Conservation (phyloP, 1,140 invertebrate genomes). For the Micrasema longulum region DNA sequence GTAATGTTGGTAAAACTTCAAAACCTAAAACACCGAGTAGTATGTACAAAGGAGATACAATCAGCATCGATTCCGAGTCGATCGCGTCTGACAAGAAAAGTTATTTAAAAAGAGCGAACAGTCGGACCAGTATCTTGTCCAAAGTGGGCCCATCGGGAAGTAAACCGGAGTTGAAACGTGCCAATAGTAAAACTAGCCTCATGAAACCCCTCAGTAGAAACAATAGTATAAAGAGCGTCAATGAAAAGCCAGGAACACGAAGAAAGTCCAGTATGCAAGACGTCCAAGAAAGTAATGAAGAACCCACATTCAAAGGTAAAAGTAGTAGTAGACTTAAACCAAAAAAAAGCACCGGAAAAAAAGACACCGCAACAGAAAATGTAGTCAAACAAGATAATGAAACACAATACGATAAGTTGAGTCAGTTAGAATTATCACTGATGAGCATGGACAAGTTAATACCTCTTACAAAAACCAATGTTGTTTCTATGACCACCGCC, state of each 20-base stretch:
- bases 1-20: slow-evolving; percentile 20
- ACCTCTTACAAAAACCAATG: slow-evolving; percentile 64
- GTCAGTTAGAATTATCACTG: slow-evolving; percentile 53
- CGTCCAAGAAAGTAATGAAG: slow-evolving; percentile 49
- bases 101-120: slow-evolving; percentile 57
- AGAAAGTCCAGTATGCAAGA: slow-evolving; percentile 51
- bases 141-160: slow-evolving; percentile 57
- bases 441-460: slow-evolving; percentile 61
- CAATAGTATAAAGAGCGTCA: slow-evolving; percentile 61
- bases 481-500: slow-evolving; percentile 69
- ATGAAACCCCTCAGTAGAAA: slow-evolving; percentile 62
- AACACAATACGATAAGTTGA: slow-evolving; percentile 63
- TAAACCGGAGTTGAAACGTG: slow-evolving; percentile 61
- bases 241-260: slow-evolving; percentile 62
- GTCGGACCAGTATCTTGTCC: slow-evolving; percentile 58
- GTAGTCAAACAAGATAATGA: slow-evolving; percentile 63
- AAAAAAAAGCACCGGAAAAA: slow-evolving; percentile 31
- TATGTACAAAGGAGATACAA: slow-evolving; percentile 11
- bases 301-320: slow-evolving; percentile 55
- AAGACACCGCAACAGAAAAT: slow-evolving; percentile 53
- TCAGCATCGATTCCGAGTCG: slow-evolving; percentile 12
- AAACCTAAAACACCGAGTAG: slow-evolving; percentile 17
- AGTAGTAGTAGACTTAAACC: slow-evolving; percentile 47
- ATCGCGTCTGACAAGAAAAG: slow-evolving; percentile 47
- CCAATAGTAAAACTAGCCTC: slow-evolving; percentile 51